phyloP scores from a whole-genome alignment of 1,140 invertebrate genomes.

The Aphis craccivora region DNA sequence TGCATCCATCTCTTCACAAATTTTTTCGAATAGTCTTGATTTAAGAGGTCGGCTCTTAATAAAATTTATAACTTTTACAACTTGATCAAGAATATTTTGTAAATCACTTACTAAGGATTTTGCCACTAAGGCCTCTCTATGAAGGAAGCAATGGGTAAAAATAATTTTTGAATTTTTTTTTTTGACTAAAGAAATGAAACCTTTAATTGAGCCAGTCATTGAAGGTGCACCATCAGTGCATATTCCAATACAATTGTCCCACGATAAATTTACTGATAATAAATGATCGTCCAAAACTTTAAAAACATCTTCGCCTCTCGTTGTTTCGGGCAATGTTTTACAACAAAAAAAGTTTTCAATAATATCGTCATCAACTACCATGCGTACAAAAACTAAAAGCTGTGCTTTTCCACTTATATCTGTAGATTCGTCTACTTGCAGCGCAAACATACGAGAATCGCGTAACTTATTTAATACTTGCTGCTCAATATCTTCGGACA shows the following conservation, averaged over 20 bases:
- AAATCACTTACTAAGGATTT: background rate
- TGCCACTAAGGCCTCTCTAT: background rate
- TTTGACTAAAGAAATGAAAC: background rate
- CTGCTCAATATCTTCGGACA: too few species aligned
- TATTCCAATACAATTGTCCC: background rate
- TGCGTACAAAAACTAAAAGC: too few species aligned
- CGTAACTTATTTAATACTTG: too few species aligned
- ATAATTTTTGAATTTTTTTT: background rate
- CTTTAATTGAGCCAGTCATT: conserved; percentile 1
- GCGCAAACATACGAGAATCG: too few species aligned
- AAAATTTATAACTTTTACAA: background rate
- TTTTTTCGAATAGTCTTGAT: background rate
- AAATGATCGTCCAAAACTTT: too few species aligned
- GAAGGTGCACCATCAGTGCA: background rate
- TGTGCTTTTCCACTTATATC: too few species aligned
- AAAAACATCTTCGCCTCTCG: too few species aligned
- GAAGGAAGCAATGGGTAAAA: background rate
- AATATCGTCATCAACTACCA: too few species aligned
- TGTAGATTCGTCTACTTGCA: too few species aligned
- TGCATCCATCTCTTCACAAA: background rate
- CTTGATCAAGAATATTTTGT: background rate
- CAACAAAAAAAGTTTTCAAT: too few species aligned
- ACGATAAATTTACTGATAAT: background rate
- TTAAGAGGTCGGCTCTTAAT: background rate
- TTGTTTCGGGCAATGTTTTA: too few species aligned